Evolutionary conservation across 2,113 vertebrate genomes (phyloP), one percentile per base, ranked within the genome.

Genomic region (Strix aluco): DNA sequence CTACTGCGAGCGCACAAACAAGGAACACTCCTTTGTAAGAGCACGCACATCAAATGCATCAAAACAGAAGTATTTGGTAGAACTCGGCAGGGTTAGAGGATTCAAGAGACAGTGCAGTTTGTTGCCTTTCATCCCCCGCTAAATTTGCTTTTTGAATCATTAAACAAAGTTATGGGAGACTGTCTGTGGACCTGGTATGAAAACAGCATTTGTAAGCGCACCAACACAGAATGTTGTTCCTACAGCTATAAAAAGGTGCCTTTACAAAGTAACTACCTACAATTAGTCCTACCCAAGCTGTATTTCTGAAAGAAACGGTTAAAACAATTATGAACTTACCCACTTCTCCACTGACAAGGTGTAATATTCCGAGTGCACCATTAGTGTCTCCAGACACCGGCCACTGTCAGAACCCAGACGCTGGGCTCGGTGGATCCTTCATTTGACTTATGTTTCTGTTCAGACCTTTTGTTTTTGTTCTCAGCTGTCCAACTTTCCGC

Each of bases 21-120:
- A 36, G n/a, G 49, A 69, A 17, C 1, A 0, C 27, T 26, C 42
- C 70, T 57, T 51, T 38, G 15, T 30, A 46, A 40, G 5, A 34
- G 23, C 16, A 34, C 0, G 0, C 20, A 11, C 14, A 42, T n/a
- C 38, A 42, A 66, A 47, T 5, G 14, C 15, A 11, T 20, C 32
- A n/a, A n/a, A 58, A 6, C 21, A 17, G 6, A 73, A 42, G 12
- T 21, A 34, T 32, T 57, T 42, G 25, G 17, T 26, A 81, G 34
- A 72, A 55, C 16, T 40, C 3, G 0, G 15, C 46, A 74, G 44
- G 10, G 21, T 51, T 17, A 26, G 25, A 36, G 5, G 27, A 46
- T 17, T 70, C 46, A 79, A 73, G 55, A 69, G 32, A 42, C 38
- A 36, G 27, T 4, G 18, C 23, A 29, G n/a, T 36, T 63, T 38